These are phyloP conservation scores for Pseudachorutes palmiensis DNA, from an alignment of 1,140 invertebrate species.

Conservation along the genomic window DNA sequence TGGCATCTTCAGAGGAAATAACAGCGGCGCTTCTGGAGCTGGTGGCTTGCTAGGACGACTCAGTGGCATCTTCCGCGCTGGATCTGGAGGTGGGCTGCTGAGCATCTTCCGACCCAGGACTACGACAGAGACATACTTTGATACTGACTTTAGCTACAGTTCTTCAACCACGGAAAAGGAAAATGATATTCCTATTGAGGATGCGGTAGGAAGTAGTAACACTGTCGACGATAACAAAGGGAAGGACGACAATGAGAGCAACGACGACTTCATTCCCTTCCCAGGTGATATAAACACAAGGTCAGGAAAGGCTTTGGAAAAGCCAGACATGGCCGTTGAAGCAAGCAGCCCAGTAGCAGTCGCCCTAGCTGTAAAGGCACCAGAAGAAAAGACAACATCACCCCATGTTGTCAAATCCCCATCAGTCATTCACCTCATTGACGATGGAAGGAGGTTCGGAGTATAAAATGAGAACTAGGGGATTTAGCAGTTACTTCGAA, in stretches of 20 bases:
- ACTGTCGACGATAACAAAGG: not conserved
- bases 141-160: not conserved
- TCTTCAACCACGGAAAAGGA: not conserved
- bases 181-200: not conserved
- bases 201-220: not conserved
- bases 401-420: not conserved
- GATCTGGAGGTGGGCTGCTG: not conserved
- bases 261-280: not conserved
- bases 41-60: not conserved
- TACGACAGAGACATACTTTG: not conserved
- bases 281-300: not conserved
- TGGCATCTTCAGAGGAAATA: not conserved
- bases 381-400: not conserved
- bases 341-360: not conserved
- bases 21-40: not conserved
- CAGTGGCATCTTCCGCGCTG: too few species aligned
- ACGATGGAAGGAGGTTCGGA: constrained; percentile 2
- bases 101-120: constrained; percentile 1
- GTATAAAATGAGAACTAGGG: not conserved
- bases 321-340: too few species aligned
- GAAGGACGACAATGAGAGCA: not conserved
- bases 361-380: not conserved
- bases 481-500: too few species aligned
- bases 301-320: not conserved
- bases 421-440: not conserved